Percentiles rank a stretch among this genome's conserved stretches.
Conservation (phyloP, 2,113 vertebrate species). For the Pungitius pungitius region DNA sequence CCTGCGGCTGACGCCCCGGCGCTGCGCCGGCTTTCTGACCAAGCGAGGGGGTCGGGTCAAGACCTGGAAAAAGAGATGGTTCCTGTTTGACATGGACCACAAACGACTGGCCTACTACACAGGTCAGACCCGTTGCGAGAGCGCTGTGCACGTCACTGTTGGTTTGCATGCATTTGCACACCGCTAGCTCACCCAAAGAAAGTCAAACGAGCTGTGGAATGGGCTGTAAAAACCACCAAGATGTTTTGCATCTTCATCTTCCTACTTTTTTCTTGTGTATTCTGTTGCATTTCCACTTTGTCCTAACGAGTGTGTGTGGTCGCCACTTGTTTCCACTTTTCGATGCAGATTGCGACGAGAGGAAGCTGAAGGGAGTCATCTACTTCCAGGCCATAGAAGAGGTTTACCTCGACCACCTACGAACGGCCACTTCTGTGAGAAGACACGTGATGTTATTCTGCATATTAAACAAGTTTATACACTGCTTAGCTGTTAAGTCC, state of each 20-base stretch:
- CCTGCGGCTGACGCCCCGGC: slow-evolving; percentile 77
- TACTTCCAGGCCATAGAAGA: slow-evolving; percentile 98
- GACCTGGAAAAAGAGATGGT: slow-evolving; percentile 93
- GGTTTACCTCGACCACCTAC: slow-evolving; percentile 96
- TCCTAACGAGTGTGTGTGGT: background rate
- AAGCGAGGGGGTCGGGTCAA: slow-evolving; percentile 91
- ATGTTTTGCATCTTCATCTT: background rate
- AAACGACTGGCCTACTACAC: slow-evolving; percentile 87
- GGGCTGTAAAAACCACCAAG: background rate
- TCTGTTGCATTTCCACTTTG: background rate
- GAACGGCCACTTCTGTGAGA: slow-evolving; percentile 89
- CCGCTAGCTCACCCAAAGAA: background rate
- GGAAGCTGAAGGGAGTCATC: slow-evolving; percentile 95
- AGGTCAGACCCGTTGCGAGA: slow-evolving; percentile 70
- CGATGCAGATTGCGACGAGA: slow-evolving; percentile 91
- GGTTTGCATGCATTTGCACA: slow-evolving; percentile 27
- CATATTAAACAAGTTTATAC: no score
- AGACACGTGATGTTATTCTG: no score
- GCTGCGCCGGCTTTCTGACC: slow-evolving; percentile 87
- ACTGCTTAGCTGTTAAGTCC: no score
- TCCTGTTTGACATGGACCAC: slow-evolving; percentile 89
- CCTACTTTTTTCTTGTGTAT: accelerated
- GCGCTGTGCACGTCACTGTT: background rate
- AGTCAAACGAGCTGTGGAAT: slow-evolving; percentile 4
- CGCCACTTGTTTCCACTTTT: background rate